These are phyloP conservation scores for Neosalanx taihuensis DNA, from an alignment of 2,797 vertebrate species.

Conservation along the genomic window DNA sequence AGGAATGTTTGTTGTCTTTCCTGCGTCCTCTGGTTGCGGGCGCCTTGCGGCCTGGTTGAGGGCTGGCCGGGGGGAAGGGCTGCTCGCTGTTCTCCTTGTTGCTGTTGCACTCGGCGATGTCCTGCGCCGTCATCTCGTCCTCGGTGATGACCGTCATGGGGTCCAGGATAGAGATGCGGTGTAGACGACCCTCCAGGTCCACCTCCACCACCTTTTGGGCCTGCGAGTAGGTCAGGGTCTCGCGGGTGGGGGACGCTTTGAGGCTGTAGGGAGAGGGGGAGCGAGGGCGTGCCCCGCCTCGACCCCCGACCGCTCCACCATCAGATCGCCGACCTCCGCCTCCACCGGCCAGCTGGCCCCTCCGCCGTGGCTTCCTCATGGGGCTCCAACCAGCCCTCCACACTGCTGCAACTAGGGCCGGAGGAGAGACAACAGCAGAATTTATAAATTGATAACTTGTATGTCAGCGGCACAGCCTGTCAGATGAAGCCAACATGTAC, in stretches of 20 bases:
- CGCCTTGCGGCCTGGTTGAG: conserved; percentile 71
- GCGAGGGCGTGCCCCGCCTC: conserved; percentile 71
- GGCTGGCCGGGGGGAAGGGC: conserved; percentile 73
- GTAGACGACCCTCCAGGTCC: conserved; percentile 86
- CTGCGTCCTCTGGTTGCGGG: conserved; percentile 80
- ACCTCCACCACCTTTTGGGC: conserved; percentile 86
- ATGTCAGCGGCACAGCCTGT: too few relatives aligned
- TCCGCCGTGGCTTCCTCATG: conserved; percentile 95
- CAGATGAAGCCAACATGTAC: background rate
- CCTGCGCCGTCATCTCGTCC: conserved; percentile 86
- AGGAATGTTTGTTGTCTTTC: conserved; percentile 81
- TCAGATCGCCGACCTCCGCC: conserved; percentile 60
- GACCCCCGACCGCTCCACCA: conserved; percentile 73
- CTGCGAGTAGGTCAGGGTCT: conserved; percentile 84
- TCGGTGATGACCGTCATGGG: conserved; percentile 86
- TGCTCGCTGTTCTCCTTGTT: conserved; percentile 90
- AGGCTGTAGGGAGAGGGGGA: conserved; percentile 82
- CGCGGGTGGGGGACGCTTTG: conserved; percentile 78
- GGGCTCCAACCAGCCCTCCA: conserved; percentile 62
- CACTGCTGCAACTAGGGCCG: conserved; percentile 19
- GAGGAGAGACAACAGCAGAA: background rate
- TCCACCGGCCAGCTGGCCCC: conserved; percentile 75
- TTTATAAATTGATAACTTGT: background rate
- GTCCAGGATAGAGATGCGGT: conserved; percentile 87
- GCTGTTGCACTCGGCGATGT: conserved; percentile 87